A percentile compares a stretch with the other conserved stretches of the same genome.
These are phyloP conservation scores for Plectus sambesii DNA, from an alignment of 1,140 invertebrate genomes.

Conservation along the genomic window DNA sequence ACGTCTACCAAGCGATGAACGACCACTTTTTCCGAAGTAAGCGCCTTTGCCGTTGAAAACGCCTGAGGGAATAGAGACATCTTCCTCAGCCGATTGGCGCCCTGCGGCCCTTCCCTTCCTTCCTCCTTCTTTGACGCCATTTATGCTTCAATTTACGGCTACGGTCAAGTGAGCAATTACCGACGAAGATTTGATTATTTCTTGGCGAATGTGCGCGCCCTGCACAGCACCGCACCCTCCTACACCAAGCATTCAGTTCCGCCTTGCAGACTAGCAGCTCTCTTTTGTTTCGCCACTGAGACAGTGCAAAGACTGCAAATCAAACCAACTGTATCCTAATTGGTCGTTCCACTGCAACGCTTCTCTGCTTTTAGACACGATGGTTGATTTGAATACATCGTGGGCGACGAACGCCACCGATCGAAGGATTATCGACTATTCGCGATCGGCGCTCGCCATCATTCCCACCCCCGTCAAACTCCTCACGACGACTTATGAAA, in stretches of 20 bases:
- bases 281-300: background rate
- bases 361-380: constrained; percentile 32
- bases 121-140: no score
- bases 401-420: constrained; percentile 35
- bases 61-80: constrained; percentile 14
- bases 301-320: no score
- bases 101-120: no score
- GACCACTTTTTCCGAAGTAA: constrained; percentile 58
- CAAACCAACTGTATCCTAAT: no score
- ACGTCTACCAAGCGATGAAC: constrained; percentile 64
- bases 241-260: constrained; percentile 44
- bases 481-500: constrained; percentile 18
- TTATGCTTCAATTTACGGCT: no score
- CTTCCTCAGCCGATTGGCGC: constrained; percentile 39
- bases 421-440: constrained; percentile 34
- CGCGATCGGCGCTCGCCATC: constrained; percentile 33
- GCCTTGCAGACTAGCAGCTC: background rate
- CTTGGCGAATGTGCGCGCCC: no score
- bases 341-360: no score
- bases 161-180: no score
- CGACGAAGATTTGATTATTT: no score
- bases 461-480: constrained; percentile 42
- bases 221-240: constrained; percentile 65
- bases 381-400: constrained; percentile 22
- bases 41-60: constrained; percentile 24